Base-by-base conservation (phyloP, 2,888 invertebrate genomes). In the Napeogenes sylphis region DNA sequence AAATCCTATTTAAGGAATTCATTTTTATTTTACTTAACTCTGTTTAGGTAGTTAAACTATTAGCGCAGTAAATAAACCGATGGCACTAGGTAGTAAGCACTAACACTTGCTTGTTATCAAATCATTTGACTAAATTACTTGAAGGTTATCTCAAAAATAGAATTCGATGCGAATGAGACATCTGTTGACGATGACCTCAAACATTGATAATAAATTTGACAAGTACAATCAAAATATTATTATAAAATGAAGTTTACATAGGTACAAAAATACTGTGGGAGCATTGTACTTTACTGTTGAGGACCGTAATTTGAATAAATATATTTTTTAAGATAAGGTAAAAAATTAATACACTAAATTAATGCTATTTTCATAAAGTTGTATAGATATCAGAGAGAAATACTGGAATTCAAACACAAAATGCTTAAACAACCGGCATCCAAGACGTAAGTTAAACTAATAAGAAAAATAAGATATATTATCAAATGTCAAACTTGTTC, bases 131-230 rank as follows among this genome's bases (percentile, higher is more conserved):
- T 87, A 87, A 88, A 88, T 84, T 86, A 87, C 82, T 87, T 87
- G 89, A 90, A 90, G 90, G 90, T 90, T 90, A 90, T 85, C 87
- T 79, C 76, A 75, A 82, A 86, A 87, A 87, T 84, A 85, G 83
- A 84, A 81, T 81, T 81, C 68, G 73, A 69, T 66, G 66, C 58
- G 65, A 65, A 71, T 77, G 78, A 77, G 87, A 75, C 87, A 87
- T 85, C 87, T 87, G 68, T 75, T 69, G 77, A 55, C 58, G 59
- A 67, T 80, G 77, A 80, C 76, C 77, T 62, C 62, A 72, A 76
- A 64, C 65, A 70, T 62, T 68, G 69, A 69, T 69, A 70, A 70
- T 61, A 68, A 65, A 38, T 42, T 61, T 61, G 55, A 13, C 42
- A 42, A 58, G 57, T 58, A 47, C 46, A 62, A 21, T 51, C 47